Evolutionary conservation across 2,113 vertebrate genomes (phyloP).

Genomic region (Forbesichthys agassizii): DNA sequence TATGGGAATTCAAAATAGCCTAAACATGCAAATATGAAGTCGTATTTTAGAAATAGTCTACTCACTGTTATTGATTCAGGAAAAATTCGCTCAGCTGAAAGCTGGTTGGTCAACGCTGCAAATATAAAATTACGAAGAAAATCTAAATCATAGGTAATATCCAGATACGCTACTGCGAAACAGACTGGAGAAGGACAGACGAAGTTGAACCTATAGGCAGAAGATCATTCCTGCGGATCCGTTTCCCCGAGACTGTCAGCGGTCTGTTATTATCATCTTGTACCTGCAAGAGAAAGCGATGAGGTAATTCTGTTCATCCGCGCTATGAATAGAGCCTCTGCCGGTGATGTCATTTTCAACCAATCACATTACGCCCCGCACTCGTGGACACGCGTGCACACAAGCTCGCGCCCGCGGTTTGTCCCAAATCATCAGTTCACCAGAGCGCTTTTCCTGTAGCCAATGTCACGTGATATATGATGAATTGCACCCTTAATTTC

Average conservation of each 20-base stretch:
- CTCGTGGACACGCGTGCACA: conserved; percentile 42
- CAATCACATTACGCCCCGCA: conserved; percentile 60
- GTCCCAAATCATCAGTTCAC: conserved; percentile 38
- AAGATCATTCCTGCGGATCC: not conserved
- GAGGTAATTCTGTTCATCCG: conserved; percentile 71
- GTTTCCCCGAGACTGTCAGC: conserved; percentile 20
- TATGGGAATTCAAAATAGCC: too few species aligned
- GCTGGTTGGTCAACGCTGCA: not conserved
- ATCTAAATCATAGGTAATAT: not conserved
- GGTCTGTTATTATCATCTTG: conserved; percentile 26
- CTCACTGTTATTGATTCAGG: too few species aligned
- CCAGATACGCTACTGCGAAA: not conserved
- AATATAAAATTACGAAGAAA: not conserved
- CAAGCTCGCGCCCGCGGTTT: conserved; percentile 26
- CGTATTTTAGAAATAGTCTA: too few species aligned
- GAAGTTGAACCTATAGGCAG: not conserved
- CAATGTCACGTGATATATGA: too few species aligned
- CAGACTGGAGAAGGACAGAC: not conserved
- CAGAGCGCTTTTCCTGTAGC: not conserved
- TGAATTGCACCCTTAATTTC: too few species aligned
- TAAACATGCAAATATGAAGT: too few species aligned
- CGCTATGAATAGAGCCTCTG: conserved; percentile 64
- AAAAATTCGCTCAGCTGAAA: too few species aligned
- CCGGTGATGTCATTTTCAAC: conserved; percentile 77
- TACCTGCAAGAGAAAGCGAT: conserved; percentile 65